Percentiles rank a stretch among this genome's conserved stretches.
These are phyloP conservation scores for Discoglossus pictus DNA, from an alignment of 2,797 vertebrate species.

Conservation along the genomic window DNA sequence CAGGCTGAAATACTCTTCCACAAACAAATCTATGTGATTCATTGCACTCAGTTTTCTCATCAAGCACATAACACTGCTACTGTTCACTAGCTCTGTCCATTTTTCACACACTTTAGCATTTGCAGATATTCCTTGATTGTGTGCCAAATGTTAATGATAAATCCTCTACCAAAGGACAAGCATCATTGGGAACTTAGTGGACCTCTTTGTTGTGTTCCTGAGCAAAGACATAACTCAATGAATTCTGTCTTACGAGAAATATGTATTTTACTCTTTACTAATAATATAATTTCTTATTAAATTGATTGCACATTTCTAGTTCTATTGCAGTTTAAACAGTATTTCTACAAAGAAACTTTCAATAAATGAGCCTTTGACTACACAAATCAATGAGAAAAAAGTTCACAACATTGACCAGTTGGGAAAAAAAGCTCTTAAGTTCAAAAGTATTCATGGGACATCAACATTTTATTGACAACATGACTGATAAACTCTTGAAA, in stretches of 20 bases:
- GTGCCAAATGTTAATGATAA: slow-evolving; percentile 25
- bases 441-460: no score
- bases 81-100: slow-evolving; percentile 27
- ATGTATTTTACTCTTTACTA: slow-evolving; percentile 39
- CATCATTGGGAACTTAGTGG: slow-evolving; percentile 35
- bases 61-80: neutral
- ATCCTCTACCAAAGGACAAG: slow-evolving; percentile 31
- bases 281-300: slow-evolving; percentile 46
- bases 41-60: slow-evolving; percentile 32
- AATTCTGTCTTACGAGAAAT: slow-evolving; percentile 33
- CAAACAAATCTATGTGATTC: slow-evolving; percentile 49
- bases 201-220: slow-evolving; percentile 4
- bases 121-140: slow-evolving; percentile 16
- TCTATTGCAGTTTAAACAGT: slow-evolving; percentile 23
- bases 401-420: no score
- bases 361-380: no score
- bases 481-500: no score
- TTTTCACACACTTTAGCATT: slow-evolving; percentile 37
- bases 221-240: slow-evolving; percentile 29
- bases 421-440: no score
- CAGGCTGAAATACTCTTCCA: slow-evolving; percentile 35
- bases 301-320: slow-evolving; percentile 41
- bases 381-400: no score
- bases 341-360: slow-evolving; percentile 21
- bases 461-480: no score